phyloP scores from a whole-genome alignment of 64 coral and sea anemone species.

The Anthopleura sola region DNA sequence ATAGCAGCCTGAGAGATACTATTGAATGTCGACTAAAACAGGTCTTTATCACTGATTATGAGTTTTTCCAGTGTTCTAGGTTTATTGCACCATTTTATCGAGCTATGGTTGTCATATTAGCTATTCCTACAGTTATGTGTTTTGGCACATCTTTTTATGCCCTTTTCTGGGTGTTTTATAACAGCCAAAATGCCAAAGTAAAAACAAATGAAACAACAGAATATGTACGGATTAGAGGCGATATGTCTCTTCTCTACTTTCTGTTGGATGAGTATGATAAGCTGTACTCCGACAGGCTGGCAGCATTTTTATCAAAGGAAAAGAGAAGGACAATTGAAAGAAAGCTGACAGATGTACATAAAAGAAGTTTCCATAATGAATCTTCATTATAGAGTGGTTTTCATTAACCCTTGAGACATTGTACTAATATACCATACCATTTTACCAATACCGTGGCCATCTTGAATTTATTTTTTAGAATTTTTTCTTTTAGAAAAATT shows the following conservation, averaged over 20 bases:
- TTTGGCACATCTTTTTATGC: neutral
- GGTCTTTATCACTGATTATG: slow-evolving; percentile 3
- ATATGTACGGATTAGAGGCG: neutral
- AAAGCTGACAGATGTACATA: neutral
- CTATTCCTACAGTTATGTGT: neutral
- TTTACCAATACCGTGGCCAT: too few relatives aligned
- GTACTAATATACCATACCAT: too few relatives aligned
- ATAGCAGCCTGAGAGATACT: neutral
- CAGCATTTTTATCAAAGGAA: neutral
- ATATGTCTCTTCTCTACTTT: neutral
- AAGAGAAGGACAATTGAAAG: neutral
- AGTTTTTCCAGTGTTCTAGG: neutral
- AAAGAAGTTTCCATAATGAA: neutral
- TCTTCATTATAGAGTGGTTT: too few relatives aligned
- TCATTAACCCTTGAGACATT: too few relatives aligned
- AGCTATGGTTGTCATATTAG: neutral
- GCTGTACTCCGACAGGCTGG: neutral
- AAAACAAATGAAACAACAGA: neutral
- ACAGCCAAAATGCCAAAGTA: neutral
- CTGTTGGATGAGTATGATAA: slow-evolving; percentile 4
- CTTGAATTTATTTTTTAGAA: too few relatives aligned
- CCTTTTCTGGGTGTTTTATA: neutral
- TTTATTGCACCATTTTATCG: slow-evolving; percentile 11
- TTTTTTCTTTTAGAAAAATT: too few relatives aligned
- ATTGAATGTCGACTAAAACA: neutral